phyloP scores from a whole-genome alignment of 1,140 invertebrate genomes.

The Cherax destructor region DNA sequence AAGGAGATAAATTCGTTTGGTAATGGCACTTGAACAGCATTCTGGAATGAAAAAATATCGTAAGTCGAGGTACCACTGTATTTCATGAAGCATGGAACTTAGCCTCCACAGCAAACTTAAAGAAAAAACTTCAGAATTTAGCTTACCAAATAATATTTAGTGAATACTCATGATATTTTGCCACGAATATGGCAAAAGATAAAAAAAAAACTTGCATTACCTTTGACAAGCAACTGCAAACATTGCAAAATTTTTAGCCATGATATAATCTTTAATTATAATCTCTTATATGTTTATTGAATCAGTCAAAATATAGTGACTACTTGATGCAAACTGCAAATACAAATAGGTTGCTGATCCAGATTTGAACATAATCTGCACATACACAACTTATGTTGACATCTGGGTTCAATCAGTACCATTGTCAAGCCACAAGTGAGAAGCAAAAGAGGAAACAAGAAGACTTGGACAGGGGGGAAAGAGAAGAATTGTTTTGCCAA shows the following conservation, averaged over 20 bases:
- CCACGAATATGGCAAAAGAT: not conserved
- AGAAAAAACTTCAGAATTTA: not conserved
- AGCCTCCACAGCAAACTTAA: not conserved
- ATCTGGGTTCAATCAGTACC: no score
- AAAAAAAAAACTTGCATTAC: not conserved
- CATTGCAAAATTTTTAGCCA: not conserved
- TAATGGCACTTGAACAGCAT: no score
- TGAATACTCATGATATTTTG: not conserved
- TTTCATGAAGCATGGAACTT: no score
- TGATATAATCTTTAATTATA: not conserved
- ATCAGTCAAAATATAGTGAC: not conserved
- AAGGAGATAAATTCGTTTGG: no score
- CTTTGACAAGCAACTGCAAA: not conserved
- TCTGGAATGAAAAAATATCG: no score
- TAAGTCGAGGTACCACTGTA: no score
- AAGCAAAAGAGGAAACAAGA: no score
- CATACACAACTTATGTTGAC: no score
- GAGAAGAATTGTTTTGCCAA: no score
- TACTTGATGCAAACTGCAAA: not conserved
- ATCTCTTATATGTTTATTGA: not conserved
- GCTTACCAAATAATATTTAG: slow-evolving; percentile 3
- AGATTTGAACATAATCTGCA: no score
- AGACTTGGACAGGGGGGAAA: no score
- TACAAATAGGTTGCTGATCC: not conserved
- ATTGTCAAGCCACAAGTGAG: no score